Conservation (phyloP, 2,888 invertebrate genomes). For the Platycheirus rosarum region DNA sequence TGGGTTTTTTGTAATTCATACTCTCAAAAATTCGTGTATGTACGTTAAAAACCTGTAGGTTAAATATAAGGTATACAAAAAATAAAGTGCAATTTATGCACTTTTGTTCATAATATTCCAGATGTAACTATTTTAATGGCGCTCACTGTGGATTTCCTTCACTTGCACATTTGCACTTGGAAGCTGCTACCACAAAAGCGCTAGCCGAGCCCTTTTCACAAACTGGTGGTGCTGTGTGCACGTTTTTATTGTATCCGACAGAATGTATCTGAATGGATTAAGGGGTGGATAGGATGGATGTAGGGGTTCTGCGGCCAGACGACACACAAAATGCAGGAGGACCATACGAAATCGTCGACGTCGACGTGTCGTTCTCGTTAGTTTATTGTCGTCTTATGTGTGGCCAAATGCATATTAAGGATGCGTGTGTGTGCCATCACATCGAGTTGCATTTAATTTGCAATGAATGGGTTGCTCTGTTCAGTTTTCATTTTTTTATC, state of each 20-base stretch:
- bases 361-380: constrained; percentile 4
- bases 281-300: constrained; percentile 16
- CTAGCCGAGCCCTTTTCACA: constrained; percentile 15
- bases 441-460: constrained; percentile 52
- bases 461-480: constrained; percentile 42
- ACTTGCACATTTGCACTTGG: background rate
- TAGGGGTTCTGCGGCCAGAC: constrained; percentile 49
- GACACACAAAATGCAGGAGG: constrained; percentile 23
- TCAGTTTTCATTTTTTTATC: constrained; percentile 20
- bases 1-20: too few relatives aligned
- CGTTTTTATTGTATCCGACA: constrained; percentile 20
- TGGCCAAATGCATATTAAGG: background rate
- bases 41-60: too few relatives aligned
- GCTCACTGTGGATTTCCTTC: constrained; percentile 2
- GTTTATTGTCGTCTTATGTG: constrained; percentile 18
- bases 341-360: constrained; percentile 2
- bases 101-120: too few relatives aligned
- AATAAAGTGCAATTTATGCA: too few relatives aligned
- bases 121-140: background rate
- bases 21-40: too few relatives aligned
- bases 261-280: constrained; percentile 52
- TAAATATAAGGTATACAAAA: too few relatives aligned
- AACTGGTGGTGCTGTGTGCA: background rate
- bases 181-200: constrained; percentile 1
- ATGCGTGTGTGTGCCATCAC: constrained; percentile 18